A percentile compares a stretch with the other conserved stretches of the same genome.
Evolutionary conservation across 2,888 invertebrate genomes (phyloP).

Genomic region (Clunio marinus): DNA sequence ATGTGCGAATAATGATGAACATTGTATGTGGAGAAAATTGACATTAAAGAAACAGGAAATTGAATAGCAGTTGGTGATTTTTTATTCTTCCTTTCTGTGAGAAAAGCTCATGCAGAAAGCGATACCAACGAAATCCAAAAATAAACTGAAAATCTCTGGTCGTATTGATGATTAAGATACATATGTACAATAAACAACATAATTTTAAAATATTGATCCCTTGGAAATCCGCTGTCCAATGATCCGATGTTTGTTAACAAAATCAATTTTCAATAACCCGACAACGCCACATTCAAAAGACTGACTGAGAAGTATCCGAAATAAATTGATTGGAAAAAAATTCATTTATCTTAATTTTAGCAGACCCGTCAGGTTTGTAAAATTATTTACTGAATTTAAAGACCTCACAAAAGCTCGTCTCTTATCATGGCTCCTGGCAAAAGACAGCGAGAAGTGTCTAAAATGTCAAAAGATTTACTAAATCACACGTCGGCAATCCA

Average conservation of each 20-base stretch:
- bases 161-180: not conserved
- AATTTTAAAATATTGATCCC: not conserved
- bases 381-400: not conserved
- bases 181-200: not conserved
- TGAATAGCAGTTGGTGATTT: conserved; percentile 7
- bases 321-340: conserved; percentile 27
- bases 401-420: too few species aligned
- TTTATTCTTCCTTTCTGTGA: not conserved
- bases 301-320: conserved; percentile 5
- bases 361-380: not conserved
- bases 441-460: too few species aligned
- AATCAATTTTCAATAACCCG: conserved; percentile 17
- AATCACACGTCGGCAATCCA: too few species aligned
- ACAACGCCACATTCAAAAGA: not conserved
- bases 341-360: conserved; percentile 8
- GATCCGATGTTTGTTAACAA: not conserved
- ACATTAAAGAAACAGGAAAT: not conserved
- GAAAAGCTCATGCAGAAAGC: too few species aligned
- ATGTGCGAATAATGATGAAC: too few species aligned
- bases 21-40: not conserved
- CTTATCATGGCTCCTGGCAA: too few species aligned
- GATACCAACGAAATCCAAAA: too few species aligned
- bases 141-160: too few species aligned
- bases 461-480: too few species aligned
- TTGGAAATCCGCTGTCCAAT: not conserved